These are phyloP conservation scores for Lagenorhynchus albirostris DNA, from an alignment of 2,113 vertebrate genomes.

Conservation along the genomic window DNA sequence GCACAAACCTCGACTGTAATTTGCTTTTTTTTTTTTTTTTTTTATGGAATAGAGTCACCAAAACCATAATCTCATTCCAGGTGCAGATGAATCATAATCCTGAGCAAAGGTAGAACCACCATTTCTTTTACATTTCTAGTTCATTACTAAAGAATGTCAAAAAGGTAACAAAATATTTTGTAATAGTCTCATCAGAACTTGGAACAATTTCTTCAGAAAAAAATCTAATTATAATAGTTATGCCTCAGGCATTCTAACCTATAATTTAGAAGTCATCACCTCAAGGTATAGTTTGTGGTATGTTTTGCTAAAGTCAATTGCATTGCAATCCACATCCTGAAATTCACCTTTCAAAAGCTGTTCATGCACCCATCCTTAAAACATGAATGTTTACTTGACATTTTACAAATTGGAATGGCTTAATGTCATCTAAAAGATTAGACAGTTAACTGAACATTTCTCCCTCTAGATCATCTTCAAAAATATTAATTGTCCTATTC, in stretches of 20 bases:
- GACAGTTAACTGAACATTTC: neutral
- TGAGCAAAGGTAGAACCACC: neutral
- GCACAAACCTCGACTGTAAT: neutral
- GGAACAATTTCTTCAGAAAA: neutral
- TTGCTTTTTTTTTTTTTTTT: constrained; percentile 18
- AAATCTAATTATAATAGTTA: neutral
- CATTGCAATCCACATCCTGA: neutral
- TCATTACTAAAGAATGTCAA: neutral
- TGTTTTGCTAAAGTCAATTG: neutral
- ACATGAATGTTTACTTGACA: neutral
- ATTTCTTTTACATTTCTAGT: neutral
- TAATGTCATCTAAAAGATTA: neutral
- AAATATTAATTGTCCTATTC: neutral
- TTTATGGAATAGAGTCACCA: neutral
- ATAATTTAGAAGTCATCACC: neutral
- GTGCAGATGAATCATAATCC: neutral
- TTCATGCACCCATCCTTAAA: neutral
- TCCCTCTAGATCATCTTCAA: neutral
- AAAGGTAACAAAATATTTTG: neutral
- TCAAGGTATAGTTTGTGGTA: neutral
- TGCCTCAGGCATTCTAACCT: neutral
- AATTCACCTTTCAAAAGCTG: neutral
- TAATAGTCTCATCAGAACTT: neutral
- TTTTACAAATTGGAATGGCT: neutral
- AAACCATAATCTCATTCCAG: neutral